Evolutionary conservation across 64 coral and sea anemone species (phyloP), one percentile per base, ranked within the genome.

Genomic region (Catalaphyllia jardinei): DNA sequence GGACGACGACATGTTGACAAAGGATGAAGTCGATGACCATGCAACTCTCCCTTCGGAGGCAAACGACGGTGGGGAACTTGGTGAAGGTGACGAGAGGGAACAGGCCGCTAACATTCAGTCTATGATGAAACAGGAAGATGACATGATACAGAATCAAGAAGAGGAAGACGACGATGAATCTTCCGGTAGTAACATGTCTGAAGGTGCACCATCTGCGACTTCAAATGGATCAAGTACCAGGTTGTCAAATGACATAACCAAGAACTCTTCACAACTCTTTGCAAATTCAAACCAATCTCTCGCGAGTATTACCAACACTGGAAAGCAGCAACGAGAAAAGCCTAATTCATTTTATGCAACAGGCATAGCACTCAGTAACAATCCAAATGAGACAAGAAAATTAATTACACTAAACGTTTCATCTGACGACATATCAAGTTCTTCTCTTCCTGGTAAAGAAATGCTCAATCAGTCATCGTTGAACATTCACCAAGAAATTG

Each of bases 91-190:
- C 10, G 81, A 85, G 12, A 27, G 64, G 4, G 46, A 71, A 3
- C 81, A 85, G 38, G 81, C 81, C 14, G 81, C 63, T 81, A 59
- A 29, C 19, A 85, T 85, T 51, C 81, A 85, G 62, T 85, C 81
- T 51, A n/a, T 85, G 81, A 85, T 85, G 63, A 85, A 52, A 13
- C 81, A 85, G 71, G 81, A 85, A 52, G 81, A 85, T 38, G 81
- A 85, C 2, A 85, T 85, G 63, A 85, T 85, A 52, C 62, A 71
- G n/a, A 65, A 85, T 85, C 17, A 85, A 71, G 46, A 69, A 13
- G 62, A 24, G 12, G 81, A 49, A 28, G 62, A 46, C 4, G 39
- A 71, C 3, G 39, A 71, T 0, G 62, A 85, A 22, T 71, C 35
- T 49, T 71, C 81, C 28, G 81, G 81, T 28, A 51, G 42, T 20